These are phyloP conservation scores for Peromyscus attwateri DNA, from an alignment of 2,797 vertebrate species.

Conservation along the genomic window DNA sequence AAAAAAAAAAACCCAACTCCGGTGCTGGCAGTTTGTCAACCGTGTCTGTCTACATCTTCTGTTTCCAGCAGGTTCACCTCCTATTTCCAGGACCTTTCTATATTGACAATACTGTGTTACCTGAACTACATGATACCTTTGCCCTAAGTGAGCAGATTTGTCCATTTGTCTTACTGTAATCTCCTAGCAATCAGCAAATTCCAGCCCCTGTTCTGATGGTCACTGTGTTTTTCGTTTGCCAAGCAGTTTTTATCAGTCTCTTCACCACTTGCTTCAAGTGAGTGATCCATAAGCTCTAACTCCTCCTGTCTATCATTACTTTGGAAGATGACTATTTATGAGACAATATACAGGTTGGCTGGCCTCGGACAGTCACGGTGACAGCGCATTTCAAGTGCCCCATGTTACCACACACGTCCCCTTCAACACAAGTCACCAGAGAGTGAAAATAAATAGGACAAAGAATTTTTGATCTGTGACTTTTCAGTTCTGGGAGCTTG, in stretches of 20 bases:
- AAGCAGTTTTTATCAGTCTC: slow-evolving; percentile 71
- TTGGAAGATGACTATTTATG: slow-evolving; percentile 67
- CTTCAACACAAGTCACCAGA: slow-evolving; percentile 66
- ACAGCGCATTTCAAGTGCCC: slow-evolving; percentile 67
- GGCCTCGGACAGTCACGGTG: slow-evolving; percentile 32
- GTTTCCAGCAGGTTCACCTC: background rate
- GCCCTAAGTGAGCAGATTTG: slow-evolving; percentile 12
- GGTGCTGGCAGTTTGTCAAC: background rate
- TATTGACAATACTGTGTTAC: slow-evolving; percentile 57
- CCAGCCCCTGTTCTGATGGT: slow-evolving; percentile 54
- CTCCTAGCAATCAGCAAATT: slow-evolving; percentile 68
- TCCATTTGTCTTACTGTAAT: slow-evolving; percentile 52
- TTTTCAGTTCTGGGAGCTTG: background rate
- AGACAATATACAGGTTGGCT: slow-evolving; percentile 52
- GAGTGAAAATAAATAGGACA: slow-evolving; percentile 69
- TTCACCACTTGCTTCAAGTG: slow-evolving; percentile 68
- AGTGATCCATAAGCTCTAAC: slow-evolving; percentile 65
- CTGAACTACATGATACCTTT: slow-evolving; percentile 67
- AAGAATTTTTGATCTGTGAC: background rate
- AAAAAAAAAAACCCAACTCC: background rate
- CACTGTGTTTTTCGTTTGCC: slow-evolving; percentile 66
- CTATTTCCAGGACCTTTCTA: slow-evolving; percentile 58
- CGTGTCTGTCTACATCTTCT: background rate
- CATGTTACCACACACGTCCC: slow-evolving; percentile 68
- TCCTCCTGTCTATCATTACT: slow-evolving; percentile 54